Evolutionary conservation across 2,888 invertebrate genomes (phyloP).

Genomic region (Osmoderma eremita): DNA sequence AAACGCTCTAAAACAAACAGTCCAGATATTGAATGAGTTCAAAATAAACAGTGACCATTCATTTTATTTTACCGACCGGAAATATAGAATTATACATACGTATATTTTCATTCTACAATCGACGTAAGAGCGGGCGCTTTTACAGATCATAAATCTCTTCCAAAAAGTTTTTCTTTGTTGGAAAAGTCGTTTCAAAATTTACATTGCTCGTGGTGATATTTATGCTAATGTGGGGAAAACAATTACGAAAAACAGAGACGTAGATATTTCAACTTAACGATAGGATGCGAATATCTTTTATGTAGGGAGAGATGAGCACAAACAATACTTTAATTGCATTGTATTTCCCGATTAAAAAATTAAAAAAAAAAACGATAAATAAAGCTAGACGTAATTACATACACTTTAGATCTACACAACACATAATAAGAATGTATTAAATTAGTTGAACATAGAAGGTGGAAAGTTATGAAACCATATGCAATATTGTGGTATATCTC

Average conservation of each 20-base stretch:
- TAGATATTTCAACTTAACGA: no score
- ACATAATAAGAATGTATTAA: conserved; percentile 8
- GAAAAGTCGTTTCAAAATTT: not conserved
- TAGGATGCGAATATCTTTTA: no score
- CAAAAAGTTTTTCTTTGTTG: not conserved
- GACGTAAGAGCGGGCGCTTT: conserved; percentile 4
- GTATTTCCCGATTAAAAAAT: conserved; percentile 15
- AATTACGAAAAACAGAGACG: no score
- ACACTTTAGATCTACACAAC: conserved; percentile 8
- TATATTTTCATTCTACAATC: conserved; percentile 20
- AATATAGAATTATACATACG: conserved; percentile 19
- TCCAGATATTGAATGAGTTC: conserved; percentile 20
- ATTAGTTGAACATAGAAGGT: conserved; percentile 35
- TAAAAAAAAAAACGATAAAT: conserved; percentile 20
- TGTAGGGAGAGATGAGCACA: not conserved
- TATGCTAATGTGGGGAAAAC: not conserved
- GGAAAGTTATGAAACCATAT: conserved; percentile 15
- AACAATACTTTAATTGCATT: conserved; percentile 31
- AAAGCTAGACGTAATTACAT: conserved; percentile 30
- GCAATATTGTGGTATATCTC: conserved; percentile 19
- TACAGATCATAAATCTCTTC: conserved; percentile 8
- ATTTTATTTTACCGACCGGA: conserved; percentile 21
- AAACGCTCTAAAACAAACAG: conserved; percentile 24
- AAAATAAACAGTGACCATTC: conserved; percentile 30
- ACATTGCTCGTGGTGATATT: not conserved